Base-by-base conservation (phyloP, 92 coral and sea anemone genomes). In the Palythoa grandis region DNA sequence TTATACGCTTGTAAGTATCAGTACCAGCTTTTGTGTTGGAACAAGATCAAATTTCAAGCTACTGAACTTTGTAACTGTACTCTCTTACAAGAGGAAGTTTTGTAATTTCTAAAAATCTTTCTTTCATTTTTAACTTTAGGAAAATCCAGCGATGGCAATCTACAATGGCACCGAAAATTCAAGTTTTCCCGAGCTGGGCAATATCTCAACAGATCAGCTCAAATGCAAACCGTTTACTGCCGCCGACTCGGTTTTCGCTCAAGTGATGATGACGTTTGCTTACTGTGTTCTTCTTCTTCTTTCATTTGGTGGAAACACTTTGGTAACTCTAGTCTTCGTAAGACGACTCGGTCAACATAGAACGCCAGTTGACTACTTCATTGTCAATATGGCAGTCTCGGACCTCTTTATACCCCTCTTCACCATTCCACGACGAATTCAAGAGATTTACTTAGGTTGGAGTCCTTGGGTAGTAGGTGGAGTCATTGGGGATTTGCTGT, bases 331-430 rank as follows among this genome's bases (percentile, higher is more conserved):
- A 7, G 23, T 43, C 52, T 40, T 73, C 23, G 52, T 40, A 56
- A 73, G 38, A 17, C 78, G 78, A 73, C 13, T 17, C 54, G 23
- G 7, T 29, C 78, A 73, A 4, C 78, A 40, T 6, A 20, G 78
- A 73, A 73, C 78, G 12, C 58, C 78, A 6, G 58, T 73, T 2
- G 54, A 73, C 50, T 73, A 40, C 25, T 73, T 73, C 35, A 73
- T 73, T 14, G 78, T 73, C 50, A 73, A 73, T 47, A 73, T 73
- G 78, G 78, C 78, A 19, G 23, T 52, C 25, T 47, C 78, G 23
- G 78, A 73, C 16, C 57, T 73, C 14, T 52, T 73, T 43, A n/a
- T 73, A 47, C 78, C 78, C 17, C 35, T 73, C 23, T 73, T 40
- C 25, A 52, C 54, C 1, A 43, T 73, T 19, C 78, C 78, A 47